These are phyloP conservation scores for Apodemus speciosus DNA, from an alignment of 2,113 vertebrate genomes.

Conservation along the genomic window DNA sequence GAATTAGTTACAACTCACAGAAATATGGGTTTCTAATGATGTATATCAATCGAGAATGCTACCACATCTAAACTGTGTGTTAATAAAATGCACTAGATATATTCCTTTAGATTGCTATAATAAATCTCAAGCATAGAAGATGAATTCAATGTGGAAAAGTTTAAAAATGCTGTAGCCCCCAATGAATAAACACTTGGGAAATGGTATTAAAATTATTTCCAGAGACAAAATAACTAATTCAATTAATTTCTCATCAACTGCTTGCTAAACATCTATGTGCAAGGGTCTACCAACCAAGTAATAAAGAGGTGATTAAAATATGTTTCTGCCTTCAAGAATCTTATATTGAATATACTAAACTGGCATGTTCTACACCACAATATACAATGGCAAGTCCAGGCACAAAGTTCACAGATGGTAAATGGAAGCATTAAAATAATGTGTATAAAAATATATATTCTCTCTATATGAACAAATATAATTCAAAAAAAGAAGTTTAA, in stretches of 20 bases:
- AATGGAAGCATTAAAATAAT: slow-evolving; percentile 35
- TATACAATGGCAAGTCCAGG: slow-evolving; percentile 26
- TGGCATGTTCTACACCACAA: slow-evolving; percentile 37
- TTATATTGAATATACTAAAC: slow-evolving; percentile 31
- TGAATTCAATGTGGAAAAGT: neutral
- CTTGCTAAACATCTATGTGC: neutral
- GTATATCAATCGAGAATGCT: neutral
- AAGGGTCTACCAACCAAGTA: neutral
- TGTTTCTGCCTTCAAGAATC: slow-evolving; percentile 17
- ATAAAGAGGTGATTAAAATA: slow-evolving; percentile 6
- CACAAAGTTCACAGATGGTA: slow-evolving; percentile 10
- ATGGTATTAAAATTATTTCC: slow-evolving; percentile 31
- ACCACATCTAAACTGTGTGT: neutral
- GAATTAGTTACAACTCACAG: neutral
- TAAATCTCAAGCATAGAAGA: slow-evolving; percentile 35
- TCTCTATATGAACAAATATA: neutral
- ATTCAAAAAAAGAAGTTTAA: slow-evolving; percentile 44
- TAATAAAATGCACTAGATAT: slow-evolving; percentile 12
- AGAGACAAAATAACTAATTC: slow-evolving; percentile 13
- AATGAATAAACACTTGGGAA: neutral
- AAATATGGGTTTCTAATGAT: slow-evolving; percentile 41
- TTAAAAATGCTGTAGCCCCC: slow-evolving; percentile 11
- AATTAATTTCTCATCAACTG: slow-evolving; percentile 29
- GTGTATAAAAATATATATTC: slow-evolving; percentile 10
- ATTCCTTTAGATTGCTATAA: slow-evolving; percentile 19